These are phyloP conservation scores for Tragopan temminckii DNA, from an alignment of 2,797 vertebrate species.

Conservation along the genomic window DNA sequence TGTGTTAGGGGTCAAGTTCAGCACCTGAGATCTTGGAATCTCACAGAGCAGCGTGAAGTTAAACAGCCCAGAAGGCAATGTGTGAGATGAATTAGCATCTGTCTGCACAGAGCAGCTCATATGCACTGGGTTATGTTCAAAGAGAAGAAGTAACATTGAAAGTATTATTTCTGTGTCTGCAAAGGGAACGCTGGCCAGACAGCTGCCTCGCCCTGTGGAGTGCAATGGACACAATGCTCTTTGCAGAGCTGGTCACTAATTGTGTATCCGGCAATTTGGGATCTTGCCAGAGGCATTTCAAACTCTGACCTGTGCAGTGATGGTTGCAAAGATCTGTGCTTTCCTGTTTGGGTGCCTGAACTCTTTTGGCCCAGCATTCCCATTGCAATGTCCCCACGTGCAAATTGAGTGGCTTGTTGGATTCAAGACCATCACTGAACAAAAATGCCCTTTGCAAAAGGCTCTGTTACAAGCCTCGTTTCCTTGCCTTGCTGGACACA, in stretches of 20 bases:
- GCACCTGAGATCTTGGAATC: not conserved
- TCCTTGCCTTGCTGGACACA: not conserved
- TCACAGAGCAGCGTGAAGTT: not conserved
- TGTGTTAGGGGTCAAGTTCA: not conserved
- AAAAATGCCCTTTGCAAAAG: not conserved
- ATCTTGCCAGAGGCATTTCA: not conserved
- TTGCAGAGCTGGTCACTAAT: not conserved
- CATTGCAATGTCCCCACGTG: not conserved
- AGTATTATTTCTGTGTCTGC: not conserved
- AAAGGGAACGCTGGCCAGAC: not conserved
- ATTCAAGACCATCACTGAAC: not conserved
- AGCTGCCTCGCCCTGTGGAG: not conserved
- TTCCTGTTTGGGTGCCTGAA: not conserved
- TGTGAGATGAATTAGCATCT: not conserved
- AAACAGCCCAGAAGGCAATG: not conserved
- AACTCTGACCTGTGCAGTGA: not conserved
- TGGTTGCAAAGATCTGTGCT: not conserved
- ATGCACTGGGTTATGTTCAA: not conserved
- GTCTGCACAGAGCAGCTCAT: not conserved
- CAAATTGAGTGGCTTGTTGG: not conserved
- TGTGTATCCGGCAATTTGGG: not conserved
- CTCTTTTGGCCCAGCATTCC: not conserved
- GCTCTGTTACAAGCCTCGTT: rapidly evolving
- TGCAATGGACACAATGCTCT: not conserved
- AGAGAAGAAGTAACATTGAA: not conserved